Evolutionary conservation across 2,797 vertebrate species (phyloP).

Genomic region (Bradypodion pumilum): DNA sequence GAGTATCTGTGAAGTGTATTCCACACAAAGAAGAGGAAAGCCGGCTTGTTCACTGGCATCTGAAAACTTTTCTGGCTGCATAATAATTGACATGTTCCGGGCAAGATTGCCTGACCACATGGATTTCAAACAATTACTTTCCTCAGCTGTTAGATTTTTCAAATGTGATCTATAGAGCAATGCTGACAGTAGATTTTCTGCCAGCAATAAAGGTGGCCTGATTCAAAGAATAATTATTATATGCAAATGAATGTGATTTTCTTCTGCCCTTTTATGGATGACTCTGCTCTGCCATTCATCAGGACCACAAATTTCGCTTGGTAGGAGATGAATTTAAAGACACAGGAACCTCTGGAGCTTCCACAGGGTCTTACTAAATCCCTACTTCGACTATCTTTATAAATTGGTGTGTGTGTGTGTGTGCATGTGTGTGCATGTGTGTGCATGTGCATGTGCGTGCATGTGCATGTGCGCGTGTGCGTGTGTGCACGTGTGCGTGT

Average conservation of each 20-base stretch:
- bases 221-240: conserved; percentile 87
- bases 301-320: conserved; percentile 82
- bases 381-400: conserved; percentile 69
- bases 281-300: conserved; percentile 82
- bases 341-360: conserved; percentile 74
- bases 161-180: conserved; percentile 78
- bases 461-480: too few relatives aligned
- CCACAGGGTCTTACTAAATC: conserved; percentile 72
- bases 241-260: conserved; percentile 86
- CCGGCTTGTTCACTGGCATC: background rate
- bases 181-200: conserved; percentile 87
- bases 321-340: conserved; percentile 78
- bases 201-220: conserved; percentile 85
- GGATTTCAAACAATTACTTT: conserved; percentile 58
- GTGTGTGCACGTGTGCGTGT: too few relatives aligned
- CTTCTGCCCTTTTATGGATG: conserved; percentile 85
- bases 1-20: background rate
- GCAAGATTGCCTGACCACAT: background rate
- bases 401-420: conserved; percentile 66
- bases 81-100: background rate
- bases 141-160: conserved; percentile 73
- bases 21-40: background rate
- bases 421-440: too few relatives aligned
- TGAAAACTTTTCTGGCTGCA: conserved; percentile 23
- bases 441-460: too few relatives aligned